Base-by-base conservation (phyloP, 2,888 invertebrate species). In the Sthenelais limicola region DNA sequence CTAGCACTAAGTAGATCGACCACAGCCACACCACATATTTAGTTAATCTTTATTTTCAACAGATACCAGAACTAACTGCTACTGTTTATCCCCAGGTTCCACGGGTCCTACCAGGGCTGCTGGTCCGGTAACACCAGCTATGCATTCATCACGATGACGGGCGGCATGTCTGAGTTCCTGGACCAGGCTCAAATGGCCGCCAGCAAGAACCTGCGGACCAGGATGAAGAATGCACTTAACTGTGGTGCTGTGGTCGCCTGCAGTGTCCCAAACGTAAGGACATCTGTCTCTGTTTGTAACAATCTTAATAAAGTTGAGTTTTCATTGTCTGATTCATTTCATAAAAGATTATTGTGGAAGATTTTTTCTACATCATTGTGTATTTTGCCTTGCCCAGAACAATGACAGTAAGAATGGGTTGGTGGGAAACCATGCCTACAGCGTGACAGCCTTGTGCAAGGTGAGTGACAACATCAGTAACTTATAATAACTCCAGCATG, bases 81-180 rank as follows among this genome's bases (percentile, higher is more conserved):
- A 30, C 32, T 15, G 12, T 67, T 21, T 38, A 71, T 28, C 52
- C 30, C 12, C 77, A 89, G 89, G 77, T 82, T 88, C 30, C 92
- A 93, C 88, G 93, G 93, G 43, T 91, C 91, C 80, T 93, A 93
- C 87, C 91, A 91, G 82, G 90, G 90, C 80, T 88, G 92, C 78
- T 85, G 86, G 56, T 90, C 90, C 32, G 91, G 91, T 68, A 90
- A 91, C 76, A 91, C 91, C 71, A 92, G 92, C 48, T 90, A 92
- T 82, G 92, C 92, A 12, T 90, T 93, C 79, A 92, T 93, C 87
- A 93, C 92, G 83, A 89, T 94, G 77, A 92, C 92, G 3, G 93
- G 93, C 58, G 93, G 93, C 18, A 33, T 74, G 3, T 69, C 58
- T 12, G 74, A 76, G 58, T 21, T 38, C 1, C 5, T 74, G 0